These are phyloP conservation scores for Apodemia mormo DNA, from an alignment of 2,888 invertebrate species.

Conservation along the genomic window DNA sequence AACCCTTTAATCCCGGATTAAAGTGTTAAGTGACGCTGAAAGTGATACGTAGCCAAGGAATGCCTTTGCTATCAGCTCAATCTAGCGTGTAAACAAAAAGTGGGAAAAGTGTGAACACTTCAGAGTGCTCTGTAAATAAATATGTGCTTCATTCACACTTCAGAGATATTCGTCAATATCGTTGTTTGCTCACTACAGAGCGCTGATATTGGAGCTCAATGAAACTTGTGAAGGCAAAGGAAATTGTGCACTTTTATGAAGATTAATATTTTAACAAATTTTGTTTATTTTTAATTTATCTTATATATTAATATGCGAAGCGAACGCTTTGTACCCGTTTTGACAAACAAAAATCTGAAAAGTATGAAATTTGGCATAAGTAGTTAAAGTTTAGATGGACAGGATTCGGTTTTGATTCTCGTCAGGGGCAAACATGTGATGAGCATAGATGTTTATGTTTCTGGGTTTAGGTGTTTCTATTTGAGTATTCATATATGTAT, in stretches of 20 bases:
- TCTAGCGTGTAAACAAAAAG: background rate
- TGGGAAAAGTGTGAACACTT: constrained; percentile 20
- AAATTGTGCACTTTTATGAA: constrained; percentile 2
- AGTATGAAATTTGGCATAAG: no score
- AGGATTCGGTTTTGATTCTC: no score
- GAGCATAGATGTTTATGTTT: no score
- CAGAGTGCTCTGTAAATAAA: constrained; percentile 21
- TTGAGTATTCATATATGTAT: no score
- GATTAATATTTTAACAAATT: background rate
- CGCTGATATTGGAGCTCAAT: constrained; percentile 8
- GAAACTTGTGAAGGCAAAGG: background rate
- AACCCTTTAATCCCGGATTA: background rate
- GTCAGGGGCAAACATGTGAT: no score
- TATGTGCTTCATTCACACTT: constrained; percentile 16
- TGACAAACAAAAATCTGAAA: no score
- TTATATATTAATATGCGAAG: no score
- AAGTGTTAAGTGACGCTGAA: background rate
- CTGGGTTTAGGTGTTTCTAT: no score
- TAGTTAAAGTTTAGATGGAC: no score
- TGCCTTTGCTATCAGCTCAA: constrained; percentile 8
- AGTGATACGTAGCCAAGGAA: background rate
- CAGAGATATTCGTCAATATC: constrained; percentile 19
- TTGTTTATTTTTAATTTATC: background rate
- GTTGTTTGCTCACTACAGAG: constrained; percentile 1
- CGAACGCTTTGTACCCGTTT: no score